Evolutionary conservation across 1,140 invertebrate species (phyloP), one percentile per base, ranked within the genome.

Genomic region (Stratiolaelaps scimitus): DNA sequence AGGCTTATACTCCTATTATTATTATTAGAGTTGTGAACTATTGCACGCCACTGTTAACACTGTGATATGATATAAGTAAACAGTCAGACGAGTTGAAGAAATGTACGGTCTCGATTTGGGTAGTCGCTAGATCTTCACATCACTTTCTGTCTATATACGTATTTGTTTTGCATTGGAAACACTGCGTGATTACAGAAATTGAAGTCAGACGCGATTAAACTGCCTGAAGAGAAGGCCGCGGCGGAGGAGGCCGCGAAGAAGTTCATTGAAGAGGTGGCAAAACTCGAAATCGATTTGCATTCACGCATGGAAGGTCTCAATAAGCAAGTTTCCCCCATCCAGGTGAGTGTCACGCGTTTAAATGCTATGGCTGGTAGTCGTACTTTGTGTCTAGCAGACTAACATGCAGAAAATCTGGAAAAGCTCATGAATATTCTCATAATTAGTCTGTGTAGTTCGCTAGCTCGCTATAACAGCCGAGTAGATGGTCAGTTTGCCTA

Each of bases 251-350:
- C 80, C 13, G 77, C 77, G 64, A 74, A 78, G 67, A 77, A 77
- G 15, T 71, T 85, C 1, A 77, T 81, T 1, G 76, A 80, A 71
- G 68, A 65, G 43, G 70, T 72, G 47, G 81, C 83, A 67, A 79
- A 79, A 65, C 73, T 84, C 1, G 72, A 71, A 30, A 69, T 23
- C 17, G 53, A 60, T 10, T 34, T 60, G 13, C 53, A 19, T 60
- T 60, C 53, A 15, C 26, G 53, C 17, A 60, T 60, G 53, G 53
- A 60, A 26, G 53, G 26, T 26, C 23, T 60, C 15, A 60, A 60
- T 10, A 60, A 60, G 23, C 26, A 60, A 60, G 53, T 60, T 1
- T 60, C 53, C 23, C 53, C 53, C 2, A 15, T 60, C 10, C 53
- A 60, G 23, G 53, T 60, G 34, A 23, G 53, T 1, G 2, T 60